Percentiles rank a stretch among this genome's conserved stretches.
phyloP scores from a whole-genome alignment of 1,140 invertebrate species.

The Holotrichia oblita region DNA sequence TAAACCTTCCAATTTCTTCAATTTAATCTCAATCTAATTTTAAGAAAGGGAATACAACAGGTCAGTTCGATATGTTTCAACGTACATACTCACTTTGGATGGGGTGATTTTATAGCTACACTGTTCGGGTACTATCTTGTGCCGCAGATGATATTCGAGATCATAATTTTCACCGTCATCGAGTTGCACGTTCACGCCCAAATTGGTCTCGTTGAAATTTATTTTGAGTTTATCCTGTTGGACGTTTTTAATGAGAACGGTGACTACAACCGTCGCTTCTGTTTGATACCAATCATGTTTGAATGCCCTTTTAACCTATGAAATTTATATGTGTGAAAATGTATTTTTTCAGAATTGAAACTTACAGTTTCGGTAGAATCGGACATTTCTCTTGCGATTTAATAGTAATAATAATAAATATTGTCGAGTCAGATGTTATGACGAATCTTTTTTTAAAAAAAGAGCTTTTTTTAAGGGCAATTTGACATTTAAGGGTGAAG shows the following conservation, averaged over 20 bases:
- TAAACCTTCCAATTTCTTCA: constrained; percentile 81
- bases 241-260: constrained; percentile 83
- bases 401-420: not conserved
- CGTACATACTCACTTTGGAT: constrained; percentile 69
- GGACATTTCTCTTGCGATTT: not conserved
- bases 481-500: not conserved
- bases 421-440: not conserved
- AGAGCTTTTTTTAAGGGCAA: too few relatives aligned
- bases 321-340: not conserved
- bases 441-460: not conserved
- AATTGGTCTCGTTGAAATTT: constrained; percentile 67
- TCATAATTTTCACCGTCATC: constrained; percentile 67
- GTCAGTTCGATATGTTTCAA: constrained; percentile 11
- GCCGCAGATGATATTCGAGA: constrained; percentile 75
- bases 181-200: constrained; percentile 59
- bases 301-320: constrained; percentile 23
- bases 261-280: constrained; percentile 82
- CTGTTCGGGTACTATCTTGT: constrained; percentile 75
- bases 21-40: constrained; percentile 82
- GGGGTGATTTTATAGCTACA: constrained; percentile 74
- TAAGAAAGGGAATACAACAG: not conserved
- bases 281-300: constrained; percentile 92
- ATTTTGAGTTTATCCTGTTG: constrained; percentile 75
- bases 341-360: too few relatives aligned
- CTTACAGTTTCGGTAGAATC: not conserved